phyloP scores from a whole-genome alignment of 2,797 vertebrate genomes.

The Apodemus agrarius region DNA sequence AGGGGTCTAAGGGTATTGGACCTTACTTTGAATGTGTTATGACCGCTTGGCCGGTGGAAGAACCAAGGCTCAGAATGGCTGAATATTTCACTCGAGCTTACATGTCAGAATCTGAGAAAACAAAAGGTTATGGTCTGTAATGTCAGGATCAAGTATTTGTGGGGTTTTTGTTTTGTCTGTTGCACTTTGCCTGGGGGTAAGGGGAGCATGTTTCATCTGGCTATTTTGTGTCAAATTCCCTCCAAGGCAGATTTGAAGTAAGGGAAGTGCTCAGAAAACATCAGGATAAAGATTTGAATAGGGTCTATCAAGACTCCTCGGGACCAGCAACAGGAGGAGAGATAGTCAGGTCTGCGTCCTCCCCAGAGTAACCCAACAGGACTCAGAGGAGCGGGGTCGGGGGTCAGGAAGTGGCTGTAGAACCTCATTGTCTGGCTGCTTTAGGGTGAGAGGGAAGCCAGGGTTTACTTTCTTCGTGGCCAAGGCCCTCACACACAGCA shows the following conservation, averaged over 20 bases:
- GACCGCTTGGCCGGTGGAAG: background rate
- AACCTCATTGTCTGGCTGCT: background rate
- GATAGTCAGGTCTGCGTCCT: background rate
- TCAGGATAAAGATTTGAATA: background rate
- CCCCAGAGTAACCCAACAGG: background rate
- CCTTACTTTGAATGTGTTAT: background rate
- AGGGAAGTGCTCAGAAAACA: background rate
- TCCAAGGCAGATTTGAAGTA: background rate
- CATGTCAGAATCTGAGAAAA: background rate
- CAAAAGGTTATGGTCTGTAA: too few relatives aligned
- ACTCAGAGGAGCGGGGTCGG: background rate
- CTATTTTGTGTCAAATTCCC: background rate
- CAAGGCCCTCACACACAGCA: background rate
- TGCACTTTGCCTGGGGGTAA: background rate
- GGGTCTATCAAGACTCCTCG: background rate
- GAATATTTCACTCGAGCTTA: background rate
- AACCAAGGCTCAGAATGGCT: background rate
- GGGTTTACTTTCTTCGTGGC: background rate
- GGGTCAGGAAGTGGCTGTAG: background rate
- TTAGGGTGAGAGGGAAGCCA: background rate
- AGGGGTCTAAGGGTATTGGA: background rate
- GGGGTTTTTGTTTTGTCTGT: background rate
- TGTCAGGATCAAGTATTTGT: background rate
- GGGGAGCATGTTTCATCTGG: background rate
- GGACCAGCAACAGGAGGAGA: background rate